Conservation (phyloP, 2,113 vertebrate genomes). For the Calidris pugnax region DNA sequence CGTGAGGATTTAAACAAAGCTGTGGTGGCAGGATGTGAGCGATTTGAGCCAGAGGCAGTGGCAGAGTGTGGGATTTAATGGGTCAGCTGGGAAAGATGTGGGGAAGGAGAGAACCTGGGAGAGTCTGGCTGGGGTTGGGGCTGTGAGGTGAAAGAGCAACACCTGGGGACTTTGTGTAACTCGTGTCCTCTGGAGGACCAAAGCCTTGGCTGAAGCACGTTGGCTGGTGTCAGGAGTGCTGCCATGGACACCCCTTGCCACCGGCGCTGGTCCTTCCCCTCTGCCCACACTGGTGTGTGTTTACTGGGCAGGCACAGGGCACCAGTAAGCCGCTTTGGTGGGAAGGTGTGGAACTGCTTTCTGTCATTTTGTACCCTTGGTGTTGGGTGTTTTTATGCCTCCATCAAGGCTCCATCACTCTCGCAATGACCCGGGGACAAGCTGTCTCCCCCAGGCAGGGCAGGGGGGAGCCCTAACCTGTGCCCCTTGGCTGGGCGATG, state of each 20-base stretch:
- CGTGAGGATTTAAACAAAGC: constrained; percentile 9
- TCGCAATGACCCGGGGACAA: accelerated
- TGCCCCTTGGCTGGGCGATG: neutral
- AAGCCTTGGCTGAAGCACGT: accelerated
- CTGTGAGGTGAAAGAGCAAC: neutral
- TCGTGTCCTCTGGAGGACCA: accelerated
- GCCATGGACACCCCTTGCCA: neutral
- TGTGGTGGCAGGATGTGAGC: neutral
- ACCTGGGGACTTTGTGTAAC: neutral
- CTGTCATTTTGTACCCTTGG: neutral
- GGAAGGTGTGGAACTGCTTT: neutral
- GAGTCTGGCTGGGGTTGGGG: neutral
- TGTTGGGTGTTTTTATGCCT: neutral
- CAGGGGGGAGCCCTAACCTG: neutral
- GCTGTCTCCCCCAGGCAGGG: neutral
- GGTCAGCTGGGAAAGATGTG: neutral
- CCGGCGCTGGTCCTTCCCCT: accelerated
- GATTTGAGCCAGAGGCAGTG: neutral
- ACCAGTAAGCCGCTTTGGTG: accelerated
- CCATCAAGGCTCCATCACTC: neutral
- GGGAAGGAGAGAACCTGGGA: neutral
- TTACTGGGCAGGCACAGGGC: neutral
- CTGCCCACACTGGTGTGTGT: neutral
- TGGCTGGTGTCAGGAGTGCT: neutral
- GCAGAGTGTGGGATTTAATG: neutral